Evolutionary conservation across 1,140 invertebrate genomes (phyloP), one percentile per base, ranked within the genome.

Genomic region (Hyles vespertilio): DNA sequence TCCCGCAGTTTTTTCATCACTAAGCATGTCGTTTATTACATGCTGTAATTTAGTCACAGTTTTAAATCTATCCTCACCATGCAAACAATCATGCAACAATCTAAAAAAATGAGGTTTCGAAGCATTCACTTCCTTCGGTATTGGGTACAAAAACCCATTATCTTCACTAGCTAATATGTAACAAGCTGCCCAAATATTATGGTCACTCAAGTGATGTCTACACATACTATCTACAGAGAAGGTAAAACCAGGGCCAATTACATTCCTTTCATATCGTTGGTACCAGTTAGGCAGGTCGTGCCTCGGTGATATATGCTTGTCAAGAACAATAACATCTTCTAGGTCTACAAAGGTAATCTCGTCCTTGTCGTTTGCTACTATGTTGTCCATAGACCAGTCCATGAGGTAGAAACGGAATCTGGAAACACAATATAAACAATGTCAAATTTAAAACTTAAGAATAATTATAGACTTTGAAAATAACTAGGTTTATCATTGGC

Each of bases 351-450:
- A 87, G 5, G 81, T 74, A 4, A 89, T 76, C 33, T 81, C 77
- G 56, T 89, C 81, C 40, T 74, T 80, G 60, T 84, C 79, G 63
- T 89, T 85, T 1, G 67, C 86, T 2, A 87, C 86, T 60, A 89
- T 87, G 47, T 89, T 89, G 60, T 89, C 86, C 9, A 86, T 43
- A 8, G 86, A 87, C 86, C 86, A 89, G 59, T 89, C 86, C 83
- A 89, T 82, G 3, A 87, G 67, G 56, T 89, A 89, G 63, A 89
- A 89, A 52, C 86, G 83, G 49, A 79, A 89, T 64, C 86, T 89
- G 74, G 32, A 80, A 74, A 8, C 4, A 40, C 22, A 22, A 22
- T 22, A 22, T 22, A 22, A 22, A 22, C 22, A 22, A 22, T 22
- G 22, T 22, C 22, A 22, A 22, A 22, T 22, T 22, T 22, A 22